These are phyloP conservation scores for Neosalanx taihuensis DNA, from an alignment of 2,797 vertebrate species.

Conservation along the genomic window DNA sequence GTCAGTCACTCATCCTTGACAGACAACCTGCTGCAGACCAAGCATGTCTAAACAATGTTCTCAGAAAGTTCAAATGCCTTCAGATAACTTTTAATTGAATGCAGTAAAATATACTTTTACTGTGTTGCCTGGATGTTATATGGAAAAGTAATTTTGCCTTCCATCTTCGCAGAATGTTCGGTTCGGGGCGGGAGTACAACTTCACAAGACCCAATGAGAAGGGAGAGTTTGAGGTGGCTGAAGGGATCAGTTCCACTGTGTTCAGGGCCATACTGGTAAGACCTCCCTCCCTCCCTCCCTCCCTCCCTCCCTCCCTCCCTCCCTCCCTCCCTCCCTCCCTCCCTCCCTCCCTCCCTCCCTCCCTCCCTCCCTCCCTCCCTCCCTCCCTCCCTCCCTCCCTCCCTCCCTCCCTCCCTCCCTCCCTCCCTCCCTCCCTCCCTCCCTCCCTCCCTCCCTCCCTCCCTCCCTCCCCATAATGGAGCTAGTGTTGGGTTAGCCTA, in stretches of 20 bases:
- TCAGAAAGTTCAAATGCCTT: too few relatives aligned
- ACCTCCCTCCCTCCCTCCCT: conserved; percentile 7
- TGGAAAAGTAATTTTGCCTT: too few relatives aligned
- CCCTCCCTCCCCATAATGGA: neutral
- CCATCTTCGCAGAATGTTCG: conserved; percentile 86
- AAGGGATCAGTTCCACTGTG: conserved; percentile 96
- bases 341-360: neutral
- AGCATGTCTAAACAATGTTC: too few relatives aligned
- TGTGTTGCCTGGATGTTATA: too few relatives aligned
- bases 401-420: neutral
- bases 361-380: neutral
- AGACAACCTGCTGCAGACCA: too few relatives aligned
- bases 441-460: neutral
- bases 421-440: neutral
- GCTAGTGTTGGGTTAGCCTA: too few relatives aligned
- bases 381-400: neutral
- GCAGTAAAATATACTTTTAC: too few relatives aligned
- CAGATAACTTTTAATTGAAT: too few relatives aligned
- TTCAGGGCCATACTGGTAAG: conserved; percentile 98
- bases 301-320: too few relatives aligned
- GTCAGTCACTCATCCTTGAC: too few relatives aligned
- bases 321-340: neutral
- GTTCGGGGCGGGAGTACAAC: conserved; percentile 95
- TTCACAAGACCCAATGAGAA: conserved; percentile 98
- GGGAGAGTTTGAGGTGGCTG: conserved; percentile 96